Base-by-base conservation (phyloP, 2,113 vertebrate genomes). In the Thunnus thynnus region DNA sequence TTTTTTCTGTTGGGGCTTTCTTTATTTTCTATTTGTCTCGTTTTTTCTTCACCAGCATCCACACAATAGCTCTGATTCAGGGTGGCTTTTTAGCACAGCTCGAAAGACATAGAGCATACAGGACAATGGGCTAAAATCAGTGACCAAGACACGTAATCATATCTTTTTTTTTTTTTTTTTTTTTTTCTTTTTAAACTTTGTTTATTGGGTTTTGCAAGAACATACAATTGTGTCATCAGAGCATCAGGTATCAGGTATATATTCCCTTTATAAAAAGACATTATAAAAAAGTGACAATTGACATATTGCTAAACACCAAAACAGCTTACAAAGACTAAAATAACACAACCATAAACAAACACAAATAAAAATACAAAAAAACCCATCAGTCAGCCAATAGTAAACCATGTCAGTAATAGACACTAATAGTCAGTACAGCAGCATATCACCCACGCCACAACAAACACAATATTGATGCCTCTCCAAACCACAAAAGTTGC, bases 31-130 rank as follows among this genome's bases (percentile, higher is more conserved):
- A 68, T 87, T 87, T 82, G 75, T 78, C 58, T 78, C 65, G 55
- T 82, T 57, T 69, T 86, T 78, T 64, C 72, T 83, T 87, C 62
- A 50, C 52, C 65, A n/a, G 50, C 55, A 46, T 72, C 9, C 32
- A 13, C 72, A 86, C 81, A 88, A 87, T 78, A 72, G 83, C 69
- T 72, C 69, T 90, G 77, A 90, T 84, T 93, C 89, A 91, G 51
- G 70, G 61, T 70, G 63, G 50, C 82, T 89, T 88, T 89, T 89
- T 57, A 80, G 57, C 76, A 62, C 22, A 46, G 55, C 78, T 91
- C 84, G 69, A 91, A 86, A 92, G 74, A 80, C 51, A 22, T 72
- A 78, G 72, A 27, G 60, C 41, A 25, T 8, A 27, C 55, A 22
- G 80, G 77, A 86, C 78, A 85, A 83, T 74, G 76, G 72, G 63